These are phyloP conservation scores for Pterostichus madidus DNA, from an alignment of 2,888 invertebrate genomes.

Conservation along the genomic window DNA sequence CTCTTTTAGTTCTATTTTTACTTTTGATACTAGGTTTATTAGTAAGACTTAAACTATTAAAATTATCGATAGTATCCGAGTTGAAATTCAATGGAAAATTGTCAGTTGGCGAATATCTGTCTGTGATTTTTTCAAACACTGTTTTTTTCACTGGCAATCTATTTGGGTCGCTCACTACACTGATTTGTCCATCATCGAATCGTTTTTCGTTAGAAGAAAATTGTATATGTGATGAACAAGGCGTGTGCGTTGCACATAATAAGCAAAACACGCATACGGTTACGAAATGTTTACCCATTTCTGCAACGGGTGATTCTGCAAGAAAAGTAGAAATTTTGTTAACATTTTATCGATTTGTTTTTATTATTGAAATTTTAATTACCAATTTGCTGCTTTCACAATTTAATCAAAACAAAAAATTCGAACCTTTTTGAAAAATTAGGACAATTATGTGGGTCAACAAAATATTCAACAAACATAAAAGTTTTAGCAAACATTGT, in stretches of 20 bases:
- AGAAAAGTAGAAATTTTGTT: conserved; percentile 2
- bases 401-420: background rate
- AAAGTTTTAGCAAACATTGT: conserved; percentile 23
- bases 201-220: conserved; percentile 67
- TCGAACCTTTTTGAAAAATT: background rate
- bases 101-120: conserved; percentile 57
- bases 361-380: background rate
- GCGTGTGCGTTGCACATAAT: conserved; percentile 87
- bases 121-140: conserved; percentile 64
- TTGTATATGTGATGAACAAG: conserved; percentile 86
- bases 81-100: background rate
- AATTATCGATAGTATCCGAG: conserved; percentile 36
- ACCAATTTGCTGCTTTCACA: background rate
- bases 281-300: conserved; percentile 83
- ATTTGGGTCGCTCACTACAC: conserved; percentile 68
- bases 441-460: conserved; percentile 16
- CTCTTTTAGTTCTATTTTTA: conserved; percentile 50
- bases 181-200: conserved; percentile 62
- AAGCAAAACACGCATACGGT: conserved; percentile 92
- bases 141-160: conserved; percentile 61
- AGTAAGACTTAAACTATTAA: conserved; percentile 44
- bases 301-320: conserved; percentile 64
- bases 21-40: conserved; percentile 14
- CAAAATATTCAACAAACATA: background rate
- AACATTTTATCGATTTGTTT: background rate